phyloP scores from a whole-genome alignment of 1,140 invertebrate species.

The Vanessa tameamea region DNA sequence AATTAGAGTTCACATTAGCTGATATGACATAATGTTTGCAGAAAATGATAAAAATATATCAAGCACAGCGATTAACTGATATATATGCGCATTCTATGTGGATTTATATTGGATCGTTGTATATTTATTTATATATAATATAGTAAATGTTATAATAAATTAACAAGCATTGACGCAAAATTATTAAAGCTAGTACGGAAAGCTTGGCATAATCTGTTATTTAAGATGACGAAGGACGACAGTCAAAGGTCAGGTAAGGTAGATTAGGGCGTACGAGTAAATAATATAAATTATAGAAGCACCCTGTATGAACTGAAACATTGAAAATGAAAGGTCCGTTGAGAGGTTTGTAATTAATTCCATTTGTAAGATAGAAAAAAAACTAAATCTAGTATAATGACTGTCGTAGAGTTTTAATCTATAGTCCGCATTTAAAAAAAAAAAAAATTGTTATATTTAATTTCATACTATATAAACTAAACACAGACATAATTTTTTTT shows the following conservation, averaged over 20 bases:
- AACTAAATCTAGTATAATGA: background rate
- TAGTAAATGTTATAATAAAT: background rate
- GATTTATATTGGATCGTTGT: too few relatives aligned
- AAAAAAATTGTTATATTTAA: too few relatives aligned
- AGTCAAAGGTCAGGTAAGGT: constrained; percentile 29
- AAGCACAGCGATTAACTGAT: too few relatives aligned
- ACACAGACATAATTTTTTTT: too few relatives aligned
- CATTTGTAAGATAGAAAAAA: constrained; percentile 5
- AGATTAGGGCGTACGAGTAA: constrained; percentile 35
- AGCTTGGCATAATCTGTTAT: constrained; percentile 45
- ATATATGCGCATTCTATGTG: too few relatives aligned
- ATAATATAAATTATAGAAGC: constrained; percentile 33
- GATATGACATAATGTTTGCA: too few relatives aligned
- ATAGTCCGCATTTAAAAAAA: too few relatives aligned
- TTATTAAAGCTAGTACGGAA: constrained; percentile 20
- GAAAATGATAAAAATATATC: too few relatives aligned
- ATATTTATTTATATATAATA: background rate
- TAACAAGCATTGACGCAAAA: background rate
- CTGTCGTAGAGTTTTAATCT: too few relatives aligned
- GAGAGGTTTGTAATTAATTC: constrained; percentile 20
- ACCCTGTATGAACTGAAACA: constrained; percentile 20
- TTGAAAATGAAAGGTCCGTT: constrained; percentile 33
- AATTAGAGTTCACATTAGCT: too few relatives aligned
- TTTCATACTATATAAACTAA: too few relatives aligned
- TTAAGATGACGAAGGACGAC: constrained; percentile 46